phyloP scores from a whole-genome alignment of 2,113 vertebrate genomes.

The Phainopepla nitens region DNA sequence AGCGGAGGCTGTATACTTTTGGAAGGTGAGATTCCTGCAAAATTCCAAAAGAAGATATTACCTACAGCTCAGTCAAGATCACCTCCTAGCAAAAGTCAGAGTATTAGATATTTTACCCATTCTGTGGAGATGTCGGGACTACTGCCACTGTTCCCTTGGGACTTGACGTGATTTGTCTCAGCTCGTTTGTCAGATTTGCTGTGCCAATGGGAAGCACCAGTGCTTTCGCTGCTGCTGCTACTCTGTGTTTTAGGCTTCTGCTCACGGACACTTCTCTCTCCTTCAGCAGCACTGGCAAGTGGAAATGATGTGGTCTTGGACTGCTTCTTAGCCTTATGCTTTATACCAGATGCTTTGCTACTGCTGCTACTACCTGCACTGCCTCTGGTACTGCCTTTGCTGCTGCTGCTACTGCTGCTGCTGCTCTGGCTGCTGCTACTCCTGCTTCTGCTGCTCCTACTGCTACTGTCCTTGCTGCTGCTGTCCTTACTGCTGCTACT shows the following conservation, averaged over 20 bases:
- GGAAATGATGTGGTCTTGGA: neutral
- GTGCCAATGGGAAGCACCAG: neutral
- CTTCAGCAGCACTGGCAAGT: neutral
- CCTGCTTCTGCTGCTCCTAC: rapidly evolving
- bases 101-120: neutral
- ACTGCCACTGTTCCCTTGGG: neutral
- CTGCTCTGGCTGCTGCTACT: rapidly evolving
- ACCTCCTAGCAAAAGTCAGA: neutral
- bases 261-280: neutral
- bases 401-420: rapidly evolving
- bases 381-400: neutral
- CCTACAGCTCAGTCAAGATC: neutral
- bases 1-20: slow-evolving; percentile 25
- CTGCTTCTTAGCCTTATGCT: neutral
- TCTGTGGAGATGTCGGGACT: neutral
- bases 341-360: neutral
- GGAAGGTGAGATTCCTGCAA: slow-evolving; percentile 26
- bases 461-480: rapidly evolving
- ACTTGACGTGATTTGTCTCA: rapidly evolving
- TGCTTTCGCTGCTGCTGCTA: neutral
- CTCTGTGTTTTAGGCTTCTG: neutral
- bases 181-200: neutral
- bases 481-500: rapidly evolving
- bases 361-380: neutral
- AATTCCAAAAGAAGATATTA: neutral